A percentile compares a stretch with the other conserved stretches of the same genome.
Conservation (phyloP, 2,888 invertebrate genomes). For the Lasioglossum pauxillum region DNA sequence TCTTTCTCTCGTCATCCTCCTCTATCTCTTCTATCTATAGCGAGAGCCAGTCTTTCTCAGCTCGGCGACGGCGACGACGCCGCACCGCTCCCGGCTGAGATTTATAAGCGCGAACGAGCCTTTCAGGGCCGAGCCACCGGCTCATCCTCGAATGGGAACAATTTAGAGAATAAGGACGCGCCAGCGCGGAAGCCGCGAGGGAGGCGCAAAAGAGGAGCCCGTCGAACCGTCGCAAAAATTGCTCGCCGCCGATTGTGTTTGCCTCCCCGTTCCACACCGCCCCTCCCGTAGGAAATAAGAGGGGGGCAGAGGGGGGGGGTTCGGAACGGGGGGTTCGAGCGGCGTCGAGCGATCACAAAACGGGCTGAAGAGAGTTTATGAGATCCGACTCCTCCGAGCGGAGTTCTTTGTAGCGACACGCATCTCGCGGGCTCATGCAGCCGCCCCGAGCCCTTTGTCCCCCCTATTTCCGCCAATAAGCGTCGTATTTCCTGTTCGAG, state of each 20-base stretch:
- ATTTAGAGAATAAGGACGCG: slow-evolving; percentile 77
- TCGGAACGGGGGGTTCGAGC: background rate
- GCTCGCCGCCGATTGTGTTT: slow-evolving; percentile 61
- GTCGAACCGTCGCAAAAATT: slow-evolving; percentile 63
- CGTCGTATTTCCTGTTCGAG: slow-evolving; percentile 23
- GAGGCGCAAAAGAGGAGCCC: slow-evolving; percentile 39
- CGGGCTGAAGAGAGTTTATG: slow-evolving; percentile 42
- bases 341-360: slow-evolving; percentile 35
- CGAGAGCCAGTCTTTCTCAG: slow-evolving; percentile 43
- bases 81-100: slow-evolving; percentile 74
- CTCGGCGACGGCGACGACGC: slow-evolving; percentile 28
- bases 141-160: slow-evolving; percentile 80
- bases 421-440: slow-evolving; percentile 11
- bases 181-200: slow-evolving; percentile 61
- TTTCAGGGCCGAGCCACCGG: slow-evolving; percentile 76
- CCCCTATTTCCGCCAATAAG: slow-evolving; percentile 41
- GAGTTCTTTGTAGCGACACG: slow-evolving; percentile 60
- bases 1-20: background rate
- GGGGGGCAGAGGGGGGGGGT: background rate
- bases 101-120: slow-evolving; percentile 81
- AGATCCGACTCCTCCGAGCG: slow-evolving; percentile 42
- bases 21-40: slow-evolving; percentile 18
- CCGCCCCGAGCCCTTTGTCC: slow-evolving; percentile 25
- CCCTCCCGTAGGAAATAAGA: slow-evolving; percentile 29
- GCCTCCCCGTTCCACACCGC: slow-evolving; percentile 17